Conservation (phyloP, 2,113 vertebrate genomes). For the Tetrao urogallus region DNA sequence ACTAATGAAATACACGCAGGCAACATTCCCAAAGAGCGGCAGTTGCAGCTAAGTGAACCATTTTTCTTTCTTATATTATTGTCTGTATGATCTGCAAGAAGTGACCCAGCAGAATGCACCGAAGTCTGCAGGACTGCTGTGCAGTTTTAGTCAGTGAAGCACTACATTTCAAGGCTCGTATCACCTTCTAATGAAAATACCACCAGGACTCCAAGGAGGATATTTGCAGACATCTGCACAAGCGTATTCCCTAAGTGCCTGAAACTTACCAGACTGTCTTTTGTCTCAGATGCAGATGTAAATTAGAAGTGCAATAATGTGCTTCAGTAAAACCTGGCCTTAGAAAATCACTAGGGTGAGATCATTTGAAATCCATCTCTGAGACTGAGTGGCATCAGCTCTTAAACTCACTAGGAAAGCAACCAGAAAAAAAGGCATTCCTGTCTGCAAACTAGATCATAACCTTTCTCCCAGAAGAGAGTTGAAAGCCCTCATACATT, state of each 20-base stretch:
- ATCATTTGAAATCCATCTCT: neutral
- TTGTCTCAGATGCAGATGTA: neutral
- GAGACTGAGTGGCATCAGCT: neutral
- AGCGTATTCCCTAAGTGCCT: neutral
- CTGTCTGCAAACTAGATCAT: neutral
- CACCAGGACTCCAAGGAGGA: neutral
- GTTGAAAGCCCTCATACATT: fast-evolving
- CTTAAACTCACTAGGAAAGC: neutral
- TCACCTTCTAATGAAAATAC: neutral
- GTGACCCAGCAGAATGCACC: neutral
- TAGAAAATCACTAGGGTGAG: neutral
- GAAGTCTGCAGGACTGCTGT: neutral
- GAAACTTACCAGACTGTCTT: neutral
- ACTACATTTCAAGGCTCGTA: neutral
- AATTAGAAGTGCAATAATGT: neutral
- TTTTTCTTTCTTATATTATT: neutral
- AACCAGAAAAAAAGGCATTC: neutral
- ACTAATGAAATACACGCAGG: neutral
- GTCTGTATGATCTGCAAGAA: neutral
- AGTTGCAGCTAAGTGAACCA: neutral
- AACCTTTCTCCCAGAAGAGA: neutral
- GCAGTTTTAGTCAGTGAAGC: neutral
- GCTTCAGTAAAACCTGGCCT: neutral
- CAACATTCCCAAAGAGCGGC: neutral
- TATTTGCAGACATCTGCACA: neutral